These are phyloP conservation scores for Chunga burmeisteri DNA, from an alignment of 2,113 vertebrate species.

Conservation along the genomic window DNA sequence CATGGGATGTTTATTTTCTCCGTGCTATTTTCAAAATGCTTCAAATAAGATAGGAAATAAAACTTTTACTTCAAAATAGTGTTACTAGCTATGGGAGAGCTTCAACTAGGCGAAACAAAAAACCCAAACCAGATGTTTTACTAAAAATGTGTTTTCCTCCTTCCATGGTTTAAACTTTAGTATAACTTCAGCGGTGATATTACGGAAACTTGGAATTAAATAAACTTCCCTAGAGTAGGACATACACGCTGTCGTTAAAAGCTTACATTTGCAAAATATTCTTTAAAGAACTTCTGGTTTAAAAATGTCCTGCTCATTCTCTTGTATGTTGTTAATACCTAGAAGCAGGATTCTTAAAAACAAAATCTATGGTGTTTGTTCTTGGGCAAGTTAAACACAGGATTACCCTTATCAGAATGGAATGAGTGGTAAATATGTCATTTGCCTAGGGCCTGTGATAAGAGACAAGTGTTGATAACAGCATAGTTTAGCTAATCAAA, in stretches of 20 bases:
- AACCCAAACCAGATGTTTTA: background rate
- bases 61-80: background rate
- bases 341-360: conserved; percentile 69
- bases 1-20: conserved; percentile 14
- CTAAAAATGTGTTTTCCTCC: background rate
- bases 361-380: conserved; percentile 70
- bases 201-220: background rate
- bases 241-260: background rate
- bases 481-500: conserved; percentile 74
- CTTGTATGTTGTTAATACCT: conserved; percentile 58
- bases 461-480: conserved; percentile 74
- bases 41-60: background rate
- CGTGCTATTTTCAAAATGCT: background rate
- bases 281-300: background rate
- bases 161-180: background rate
- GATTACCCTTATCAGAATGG: conserved; percentile 76
- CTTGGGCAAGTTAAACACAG: conserved; percentile 74
- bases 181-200: background rate
- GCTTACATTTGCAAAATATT: background rate
- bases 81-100: background rate
- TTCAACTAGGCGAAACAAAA: background rate
- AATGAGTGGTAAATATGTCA: conserved; percentile 77
- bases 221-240: conserved; percentile 34
- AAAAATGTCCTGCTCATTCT: conserved; percentile 30
- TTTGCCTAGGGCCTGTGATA: conserved; percentile 70